These are phyloP conservation scores for Zosterops pallidus DNA, from an alignment of 2,113 vertebrate species.

Conservation along the genomic window DNA sequence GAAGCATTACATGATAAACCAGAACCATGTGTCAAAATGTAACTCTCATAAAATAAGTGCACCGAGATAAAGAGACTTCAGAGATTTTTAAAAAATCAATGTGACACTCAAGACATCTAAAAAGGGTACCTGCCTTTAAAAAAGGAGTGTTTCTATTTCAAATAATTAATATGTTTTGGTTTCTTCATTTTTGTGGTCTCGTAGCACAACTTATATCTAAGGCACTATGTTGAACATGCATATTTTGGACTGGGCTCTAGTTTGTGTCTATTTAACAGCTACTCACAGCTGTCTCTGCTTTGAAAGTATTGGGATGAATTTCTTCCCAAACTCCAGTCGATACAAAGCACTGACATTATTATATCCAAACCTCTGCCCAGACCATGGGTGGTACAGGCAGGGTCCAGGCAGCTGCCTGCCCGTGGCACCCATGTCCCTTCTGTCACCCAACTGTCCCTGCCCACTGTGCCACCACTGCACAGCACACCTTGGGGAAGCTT, in stretches of 20 bases:
- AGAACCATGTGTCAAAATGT: conserved; percentile 40
- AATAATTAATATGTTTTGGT: conserved; percentile 51
- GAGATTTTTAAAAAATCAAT: conserved; percentile 19
- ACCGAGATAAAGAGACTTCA: conserved; percentile 6
- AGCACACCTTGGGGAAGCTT: background rate
- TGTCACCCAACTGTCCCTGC: background rate
- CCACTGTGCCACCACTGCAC: fast-evolving
- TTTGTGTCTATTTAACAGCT: conserved; percentile 88
- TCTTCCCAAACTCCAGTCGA: conserved; percentile 63
- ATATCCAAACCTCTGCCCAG: background rate
- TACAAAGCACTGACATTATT: conserved; percentile 3
- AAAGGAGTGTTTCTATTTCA: background rate
- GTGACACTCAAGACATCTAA: background rate
- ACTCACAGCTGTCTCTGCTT: conserved; percentile 89
- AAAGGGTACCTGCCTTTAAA: background rate
- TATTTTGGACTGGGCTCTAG: conserved; percentile 79
- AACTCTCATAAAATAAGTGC: conserved; percentile 19
- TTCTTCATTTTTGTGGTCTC: conserved; percentile 77
- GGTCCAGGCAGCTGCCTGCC: background rate
- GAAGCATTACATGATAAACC: conserved; percentile 23
- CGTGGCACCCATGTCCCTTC: background rate
- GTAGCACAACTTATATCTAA: conserved; percentile 71
- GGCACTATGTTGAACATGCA: conserved; percentile 74
- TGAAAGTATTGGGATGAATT: conserved; percentile 84
- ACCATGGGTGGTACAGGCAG: background rate